These are phyloP conservation scores for Scotopteryx bipunctaria DNA, from an alignment of 2,888 invertebrate species.

Conservation along the genomic window DNA sequence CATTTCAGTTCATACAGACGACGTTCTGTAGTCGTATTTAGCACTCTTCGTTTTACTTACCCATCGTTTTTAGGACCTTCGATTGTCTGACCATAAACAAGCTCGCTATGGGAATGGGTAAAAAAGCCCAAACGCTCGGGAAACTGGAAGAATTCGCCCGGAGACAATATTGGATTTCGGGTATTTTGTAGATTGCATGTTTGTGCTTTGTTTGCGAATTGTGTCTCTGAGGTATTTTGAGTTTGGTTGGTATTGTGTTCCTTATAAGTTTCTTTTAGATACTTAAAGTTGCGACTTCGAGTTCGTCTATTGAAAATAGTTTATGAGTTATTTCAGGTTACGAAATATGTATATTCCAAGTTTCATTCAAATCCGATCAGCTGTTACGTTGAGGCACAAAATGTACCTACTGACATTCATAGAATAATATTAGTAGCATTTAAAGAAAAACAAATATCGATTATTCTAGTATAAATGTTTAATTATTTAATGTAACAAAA, in stretches of 20 bases:
- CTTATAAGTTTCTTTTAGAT: neutral
- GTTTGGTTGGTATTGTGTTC: neutral
- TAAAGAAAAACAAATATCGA: too few relatives aligned
- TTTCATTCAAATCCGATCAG: too few relatives aligned
- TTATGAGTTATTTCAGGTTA: too few relatives aligned
- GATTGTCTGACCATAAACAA: constrained; percentile 42
- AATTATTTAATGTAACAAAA: too few relatives aligned
- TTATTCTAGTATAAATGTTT: too few relatives aligned
- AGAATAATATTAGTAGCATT: too few relatives aligned
- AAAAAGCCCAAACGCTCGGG: constrained; percentile 33
- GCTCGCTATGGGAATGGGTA: constrained; percentile 41
- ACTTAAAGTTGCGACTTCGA: neutral
- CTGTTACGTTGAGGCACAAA: too few relatives aligned
- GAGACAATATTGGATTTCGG: constrained; percentile 38
- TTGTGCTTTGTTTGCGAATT: constrained; percentile 16
- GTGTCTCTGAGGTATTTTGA: neutral
- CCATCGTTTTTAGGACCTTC: constrained; percentile 45
- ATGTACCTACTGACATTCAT: too few relatives aligned
- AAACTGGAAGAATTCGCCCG: constrained; percentile 36
- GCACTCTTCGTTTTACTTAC: constrained; percentile 38
- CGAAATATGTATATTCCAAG: too few relatives aligned
- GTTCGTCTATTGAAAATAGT: too few relatives aligned
- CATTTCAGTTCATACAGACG: neutral
- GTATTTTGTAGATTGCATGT: constrained; percentile 31
- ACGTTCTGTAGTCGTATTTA: neutral